These are phyloP conservation scores for Anoplophora glabripennis DNA, from an alignment of 1,140 invertebrate species.

Conservation along the genomic window DNA sequence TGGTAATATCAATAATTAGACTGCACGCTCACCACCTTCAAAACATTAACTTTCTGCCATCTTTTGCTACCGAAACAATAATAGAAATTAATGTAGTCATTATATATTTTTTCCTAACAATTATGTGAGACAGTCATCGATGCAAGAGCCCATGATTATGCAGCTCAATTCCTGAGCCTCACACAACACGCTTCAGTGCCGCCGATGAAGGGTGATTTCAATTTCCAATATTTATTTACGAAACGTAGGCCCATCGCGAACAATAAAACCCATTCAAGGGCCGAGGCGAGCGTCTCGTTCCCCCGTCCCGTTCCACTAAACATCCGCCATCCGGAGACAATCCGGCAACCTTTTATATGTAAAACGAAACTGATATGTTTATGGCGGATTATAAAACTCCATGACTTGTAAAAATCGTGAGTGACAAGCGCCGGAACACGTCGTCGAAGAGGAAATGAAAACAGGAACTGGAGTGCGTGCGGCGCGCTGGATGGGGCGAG, in stretches of 20 bases:
- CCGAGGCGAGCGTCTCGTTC: background rate
- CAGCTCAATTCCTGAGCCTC: too few relatives aligned
- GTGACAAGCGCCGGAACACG: slow-evolving; percentile 48
- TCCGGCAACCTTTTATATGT: slow-evolving; percentile 45
- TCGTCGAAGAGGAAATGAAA: slow-evolving; percentile 46
- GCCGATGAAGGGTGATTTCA: background rate
- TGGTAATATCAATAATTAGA: too few relatives aligned
- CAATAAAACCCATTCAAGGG: slow-evolving; percentile 9
- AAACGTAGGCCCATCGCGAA: slow-evolving; percentile 1
- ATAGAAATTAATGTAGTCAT: too few relatives aligned
- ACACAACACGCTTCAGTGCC: background rate
- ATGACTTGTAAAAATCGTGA: slow-evolving; percentile 50
- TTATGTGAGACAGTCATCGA: too few relatives aligned
- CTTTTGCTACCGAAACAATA: too few relatives aligned
- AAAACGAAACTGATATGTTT: slow-evolving; percentile 47
- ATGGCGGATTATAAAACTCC: slow-evolving; percentile 50
- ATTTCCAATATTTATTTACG: slow-evolving; percentile 3
- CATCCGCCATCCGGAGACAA: slow-evolving; percentile 41
- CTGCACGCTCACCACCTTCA: too few relatives aligned
- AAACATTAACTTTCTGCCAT: too few relatives aligned
- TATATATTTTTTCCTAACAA: too few relatives aligned
- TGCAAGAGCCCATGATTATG: too few relatives aligned
- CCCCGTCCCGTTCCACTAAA: slow-evolving; percentile 19
- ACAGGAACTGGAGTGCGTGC: slow-evolving; percentile 42
- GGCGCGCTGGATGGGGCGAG: slow-evolving; percentile 18